Evolutionary conservation across 1,140 invertebrate genomes (phyloP).

Genomic region (Phocides pigmalion): DNA sequence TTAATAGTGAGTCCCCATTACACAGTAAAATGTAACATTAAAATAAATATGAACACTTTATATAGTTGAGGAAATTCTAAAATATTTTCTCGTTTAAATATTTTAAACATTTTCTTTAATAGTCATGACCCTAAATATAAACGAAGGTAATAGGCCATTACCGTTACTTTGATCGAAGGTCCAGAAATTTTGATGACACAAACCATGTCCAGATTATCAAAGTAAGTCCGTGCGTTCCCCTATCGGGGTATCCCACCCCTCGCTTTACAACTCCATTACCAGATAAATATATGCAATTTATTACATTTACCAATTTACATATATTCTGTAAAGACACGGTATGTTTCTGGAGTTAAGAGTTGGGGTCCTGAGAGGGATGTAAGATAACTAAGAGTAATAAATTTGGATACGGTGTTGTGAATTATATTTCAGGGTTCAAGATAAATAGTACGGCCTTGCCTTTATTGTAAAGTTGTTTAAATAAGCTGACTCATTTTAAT

Average conservation of each 20-base stretch:
- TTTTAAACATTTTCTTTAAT: not conserved
- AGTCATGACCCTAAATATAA: not conserved
- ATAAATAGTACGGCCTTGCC: no score
- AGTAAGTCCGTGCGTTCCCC: constrained; percentile 41
- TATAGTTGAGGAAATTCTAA: not conserved
- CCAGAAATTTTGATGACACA: constrained; percentile 17
- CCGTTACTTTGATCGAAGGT: constrained; percentile 13
- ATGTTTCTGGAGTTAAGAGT: constrained; percentile 59
- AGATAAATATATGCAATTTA: constrained; percentile 80
- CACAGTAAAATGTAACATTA: no score
- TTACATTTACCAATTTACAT: constrained; percentile 81
- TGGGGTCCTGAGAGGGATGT: constrained; percentile 55
- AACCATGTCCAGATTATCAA: constrained; percentile 21
- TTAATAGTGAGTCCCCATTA: no score
- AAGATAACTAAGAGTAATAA: constrained; percentile 21
- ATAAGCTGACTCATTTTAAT: no score
- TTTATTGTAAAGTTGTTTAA: no score
- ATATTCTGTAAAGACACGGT: constrained; percentile 61
- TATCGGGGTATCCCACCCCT: constrained; percentile 47
- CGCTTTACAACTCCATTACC: constrained; percentile 63
- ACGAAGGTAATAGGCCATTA: constrained; percentile 11
- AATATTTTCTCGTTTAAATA: not conserved
- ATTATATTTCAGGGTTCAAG: no score
- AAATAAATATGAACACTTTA: no score
- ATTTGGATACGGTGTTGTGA: constrained; percentile 10